Evolutionary conservation across 2,797 vertebrate species (phyloP), one percentile per base, ranked within the genome.

Genomic region (Macropus fuliginosus): DNA sequence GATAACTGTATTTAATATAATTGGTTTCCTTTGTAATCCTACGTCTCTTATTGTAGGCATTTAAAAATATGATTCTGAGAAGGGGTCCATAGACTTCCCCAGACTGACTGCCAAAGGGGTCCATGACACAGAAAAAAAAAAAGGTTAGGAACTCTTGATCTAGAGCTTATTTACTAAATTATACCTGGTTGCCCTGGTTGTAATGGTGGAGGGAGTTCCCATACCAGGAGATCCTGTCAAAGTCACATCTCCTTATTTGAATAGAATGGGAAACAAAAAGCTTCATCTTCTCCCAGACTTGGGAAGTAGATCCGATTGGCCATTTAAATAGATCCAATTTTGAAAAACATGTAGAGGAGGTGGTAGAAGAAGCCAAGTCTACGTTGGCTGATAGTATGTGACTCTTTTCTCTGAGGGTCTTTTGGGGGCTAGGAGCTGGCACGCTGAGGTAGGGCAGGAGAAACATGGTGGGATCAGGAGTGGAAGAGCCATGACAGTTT

Each of bases 401-500:
- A 24, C 16, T 5, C n/a, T 34, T 40, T 24, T 40, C n/a, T 40
- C 40, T 10, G 74, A 46, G 40, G 16, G 40, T 46, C 21, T 81
- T 40, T 46, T 9, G n/a, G 40, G 74, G 40, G 8, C 4, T 0
- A 27, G 21, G 40, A 46, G 40, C 14, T 93, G n/a, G 96, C 91
- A 54, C 95, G 57, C 40, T 18, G 52, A 96, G 18, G 93, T 90
- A 66, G 56, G 92, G 59, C 55, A 16, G 46, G n/a, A 94, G 96
- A 97, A 95, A 55, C 24, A 66, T 50, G 28, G 54, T 55, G 6
- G 66, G 55, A 27, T 34, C 0, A 6, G n/a, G 74, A 81, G 9
- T 14, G 55, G 24, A 55, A 18, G 92, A 81, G 92, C 57, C 94
- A 56, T 59, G 52, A 81, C 91, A 93, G 96, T 94, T 96, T 97